Evolutionary conservation across 2,888 invertebrate species (phyloP).

Genomic region (Eilema griseolum): DNA sequence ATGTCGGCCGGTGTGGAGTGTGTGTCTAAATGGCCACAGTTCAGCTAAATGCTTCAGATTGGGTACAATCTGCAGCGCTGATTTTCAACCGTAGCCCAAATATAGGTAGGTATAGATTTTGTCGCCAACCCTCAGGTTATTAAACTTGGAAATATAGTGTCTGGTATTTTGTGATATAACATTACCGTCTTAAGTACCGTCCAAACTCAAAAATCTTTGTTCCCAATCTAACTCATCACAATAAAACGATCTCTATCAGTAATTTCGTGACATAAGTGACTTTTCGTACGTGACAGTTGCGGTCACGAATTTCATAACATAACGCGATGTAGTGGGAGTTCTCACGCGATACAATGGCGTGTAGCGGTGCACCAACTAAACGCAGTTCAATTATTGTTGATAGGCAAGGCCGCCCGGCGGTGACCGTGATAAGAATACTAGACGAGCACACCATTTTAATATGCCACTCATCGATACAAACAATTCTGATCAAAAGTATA

Average conservation of each 20-base stretch:
- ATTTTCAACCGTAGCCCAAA: too few relatives aligned
- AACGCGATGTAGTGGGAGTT: conserved; percentile 27
- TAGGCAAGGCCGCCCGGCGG: conserved; percentile 45
- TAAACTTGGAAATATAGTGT: conserved; percentile 40
- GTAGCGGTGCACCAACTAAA: conserved; percentile 44
- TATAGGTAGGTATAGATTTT: neutral
- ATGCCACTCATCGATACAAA: conserved; percentile 27
- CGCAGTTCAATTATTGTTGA: conserved; percentile 49
- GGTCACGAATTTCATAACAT: conserved; percentile 44
- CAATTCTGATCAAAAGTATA: neutral
- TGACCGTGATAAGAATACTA: conserved; percentile 45
- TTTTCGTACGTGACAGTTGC: conserved; percentile 50
- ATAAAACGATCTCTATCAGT: conserved; percentile 39
- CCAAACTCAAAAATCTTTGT: conserved; percentile 41
- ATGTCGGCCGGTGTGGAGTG: too few relatives aligned
- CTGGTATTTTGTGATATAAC: conserved; percentile 45
- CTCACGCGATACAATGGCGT: conserved; percentile 49
- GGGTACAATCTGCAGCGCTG: too few relatives aligned
- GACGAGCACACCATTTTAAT: conserved; percentile 32
- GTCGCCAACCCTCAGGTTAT: conserved; percentile 21
- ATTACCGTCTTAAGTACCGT: conserved; percentile 24
- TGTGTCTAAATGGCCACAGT: too few relatives aligned
- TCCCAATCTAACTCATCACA: conserved; percentile 39
- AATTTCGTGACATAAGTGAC: conserved; percentile 42
- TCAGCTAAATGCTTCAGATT: too few relatives aligned